These are phyloP conservation scores for Parnassius glacialis DNA, from an alignment of 2,888 invertebrate species.

Conservation along the genomic window DNA sequence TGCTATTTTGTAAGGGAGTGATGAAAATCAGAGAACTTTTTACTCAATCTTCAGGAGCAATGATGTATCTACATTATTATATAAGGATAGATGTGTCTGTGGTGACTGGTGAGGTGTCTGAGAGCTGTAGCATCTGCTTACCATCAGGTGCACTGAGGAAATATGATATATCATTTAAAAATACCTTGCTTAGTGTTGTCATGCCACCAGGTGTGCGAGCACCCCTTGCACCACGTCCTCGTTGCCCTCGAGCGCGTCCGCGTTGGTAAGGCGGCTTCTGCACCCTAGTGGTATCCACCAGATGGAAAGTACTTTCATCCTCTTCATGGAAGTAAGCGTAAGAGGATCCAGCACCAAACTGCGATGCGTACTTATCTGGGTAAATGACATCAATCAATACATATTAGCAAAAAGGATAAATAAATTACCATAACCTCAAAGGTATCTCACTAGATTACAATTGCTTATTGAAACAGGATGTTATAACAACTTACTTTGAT, in stretches of 20 bases:
- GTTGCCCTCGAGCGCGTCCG: slow-evolving; percentile 91
- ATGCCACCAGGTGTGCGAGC: slow-evolving; percentile 86
- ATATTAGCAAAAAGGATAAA: background rate
- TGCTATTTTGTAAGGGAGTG: no score
- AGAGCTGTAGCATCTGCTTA: no score
- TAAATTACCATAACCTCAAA: slow-evolving; percentile 33
- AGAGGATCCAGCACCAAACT: slow-evolving; percentile 96
- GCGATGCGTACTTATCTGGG: slow-evolving; percentile 93
- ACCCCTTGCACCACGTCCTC: slow-evolving; percentile 86
- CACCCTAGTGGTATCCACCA: slow-evolving; percentile 96
- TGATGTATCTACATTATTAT: no score
- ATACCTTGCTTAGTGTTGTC: slow-evolving; percentile 91
- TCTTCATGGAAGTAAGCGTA: slow-evolving; percentile 99
- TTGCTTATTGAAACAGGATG: background rate
- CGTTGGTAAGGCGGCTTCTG: slow-evolving; percentile 96
- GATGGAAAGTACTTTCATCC: slow-evolving; percentile 98
- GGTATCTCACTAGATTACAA: background rate
- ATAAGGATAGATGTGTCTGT: no score
- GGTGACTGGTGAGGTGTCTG: no score
- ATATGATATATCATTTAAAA: background rate
- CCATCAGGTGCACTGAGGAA: no score
- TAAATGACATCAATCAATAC: slow-evolving; percentile 11
- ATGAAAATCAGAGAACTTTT: no score
- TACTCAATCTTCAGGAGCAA: no score
- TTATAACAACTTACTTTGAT: slow-evolving; percentile 85